Percentiles rank a stretch among this genome's conserved stretches.
These are phyloP conservation scores for Sebastes oblongus DNA, from an alignment of 2,797 vertebrate genomes.

Conservation along the genomic window DNA sequence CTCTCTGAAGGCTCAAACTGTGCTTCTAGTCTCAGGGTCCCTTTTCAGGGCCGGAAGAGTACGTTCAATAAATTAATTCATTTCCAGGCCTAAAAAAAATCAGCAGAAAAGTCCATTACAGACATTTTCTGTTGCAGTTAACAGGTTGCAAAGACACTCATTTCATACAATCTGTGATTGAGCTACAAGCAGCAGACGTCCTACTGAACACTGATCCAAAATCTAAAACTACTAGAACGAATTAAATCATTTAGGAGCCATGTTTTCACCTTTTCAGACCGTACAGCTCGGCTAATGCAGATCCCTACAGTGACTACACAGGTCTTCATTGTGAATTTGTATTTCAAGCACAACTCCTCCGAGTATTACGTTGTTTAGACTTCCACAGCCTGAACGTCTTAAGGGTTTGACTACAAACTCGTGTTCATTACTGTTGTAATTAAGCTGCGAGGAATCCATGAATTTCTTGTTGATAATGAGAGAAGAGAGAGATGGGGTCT, in stretches of 20 bases:
- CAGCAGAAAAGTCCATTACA: neutral
- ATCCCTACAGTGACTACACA: neutral
- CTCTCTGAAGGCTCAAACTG: neutral
- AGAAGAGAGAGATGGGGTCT: neutral
- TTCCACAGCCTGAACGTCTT: constrained; percentile 38
- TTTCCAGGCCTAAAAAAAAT: no score
- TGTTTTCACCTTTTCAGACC: neutral
- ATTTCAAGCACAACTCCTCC: constrained; percentile 41
- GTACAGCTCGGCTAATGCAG: neutral
- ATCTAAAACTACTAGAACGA: neutral
- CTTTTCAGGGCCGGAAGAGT: neutral
- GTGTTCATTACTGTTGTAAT: constrained; percentile 37
- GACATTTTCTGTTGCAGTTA: neutral
- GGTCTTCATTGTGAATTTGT: constrained; percentile 13
- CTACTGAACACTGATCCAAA: neutral
- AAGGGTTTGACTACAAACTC: constrained; percentile 36
- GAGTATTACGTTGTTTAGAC: constrained; percentile 47
- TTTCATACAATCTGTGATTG: neutral
- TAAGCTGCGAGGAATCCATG: constrained; percentile 2
- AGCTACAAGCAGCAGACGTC: neutral
- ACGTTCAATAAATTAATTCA: neutral
- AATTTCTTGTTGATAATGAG: neutral
- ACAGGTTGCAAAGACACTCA: neutral
- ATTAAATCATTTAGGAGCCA: neutral
- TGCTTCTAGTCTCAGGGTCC: constrained; percentile 35